phyloP scores from a whole-genome alignment of 2,113 vertebrate species.

The Holacanthus passer region DNA sequence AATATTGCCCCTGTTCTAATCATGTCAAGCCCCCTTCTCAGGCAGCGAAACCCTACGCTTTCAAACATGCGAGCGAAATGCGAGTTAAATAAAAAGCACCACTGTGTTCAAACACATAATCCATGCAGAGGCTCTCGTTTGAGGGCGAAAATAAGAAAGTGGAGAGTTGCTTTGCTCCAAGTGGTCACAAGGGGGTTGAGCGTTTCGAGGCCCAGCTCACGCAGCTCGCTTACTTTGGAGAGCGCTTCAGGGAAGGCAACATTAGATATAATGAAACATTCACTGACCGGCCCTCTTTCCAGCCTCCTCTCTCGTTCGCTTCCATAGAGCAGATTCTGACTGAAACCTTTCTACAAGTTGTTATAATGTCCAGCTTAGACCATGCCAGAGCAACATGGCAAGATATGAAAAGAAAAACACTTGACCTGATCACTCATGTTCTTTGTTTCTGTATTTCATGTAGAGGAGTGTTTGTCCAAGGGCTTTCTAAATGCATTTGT shows the following conservation, averaged over 20 bases:
- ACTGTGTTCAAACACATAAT: constrained; percentile 96
- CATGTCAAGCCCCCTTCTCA: constrained; percentile 88
- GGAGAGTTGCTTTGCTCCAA: constrained; percentile 96
- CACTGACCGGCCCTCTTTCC: constrained; percentile 89
- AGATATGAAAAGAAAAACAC: constrained; percentile 49
- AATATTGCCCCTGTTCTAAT: constrained; percentile 90
- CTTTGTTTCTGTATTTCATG: constrained; percentile 3
- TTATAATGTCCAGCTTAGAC: constrained; percentile 44
- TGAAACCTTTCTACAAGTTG: constrained; percentile 83
- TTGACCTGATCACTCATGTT: constrained; percentile 18
- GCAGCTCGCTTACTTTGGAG: constrained; percentile 98
- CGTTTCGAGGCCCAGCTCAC: constrained; percentile 92
- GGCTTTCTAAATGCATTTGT: constrained; percentile 19
- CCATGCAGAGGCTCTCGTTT: constrained; percentile 93
- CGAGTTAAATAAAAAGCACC: constrained; percentile 94
- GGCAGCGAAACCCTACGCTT: constrained; percentile 89
- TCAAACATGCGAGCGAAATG: constrained; percentile 88
- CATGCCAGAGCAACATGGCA: constrained; percentile 43
- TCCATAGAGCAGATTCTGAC: constrained; percentile 86
- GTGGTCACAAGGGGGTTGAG: constrained; percentile 97
- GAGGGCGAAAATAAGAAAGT: constrained; percentile 90
- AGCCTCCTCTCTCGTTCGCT: constrained; percentile 74
- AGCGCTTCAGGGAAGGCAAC: constrained; percentile 93
- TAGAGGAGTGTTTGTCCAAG: constrained; percentile 4
- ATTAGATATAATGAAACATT: constrained; percentile 97